These are phyloP conservation scores for Cyrtodaria siliqua DNA, from an alignment of 2,888 invertebrate genomes.

Conservation along the genomic window DNA sequence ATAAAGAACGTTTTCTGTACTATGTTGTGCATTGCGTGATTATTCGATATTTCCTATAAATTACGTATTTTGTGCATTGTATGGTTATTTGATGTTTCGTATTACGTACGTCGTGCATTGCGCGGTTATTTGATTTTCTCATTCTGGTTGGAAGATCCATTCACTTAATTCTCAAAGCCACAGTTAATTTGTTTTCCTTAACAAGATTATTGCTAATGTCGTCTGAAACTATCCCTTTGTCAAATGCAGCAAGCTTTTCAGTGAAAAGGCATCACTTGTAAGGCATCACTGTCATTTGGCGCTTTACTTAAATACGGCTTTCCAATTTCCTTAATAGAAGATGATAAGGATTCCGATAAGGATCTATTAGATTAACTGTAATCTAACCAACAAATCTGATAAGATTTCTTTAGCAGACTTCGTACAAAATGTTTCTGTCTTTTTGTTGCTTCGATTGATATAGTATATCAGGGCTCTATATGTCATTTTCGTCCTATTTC, in stretches of 20 bases:
- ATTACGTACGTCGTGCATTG: no score
- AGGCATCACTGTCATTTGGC: conserved; percentile 42
- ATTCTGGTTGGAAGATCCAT: no score
- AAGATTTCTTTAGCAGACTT: conserved; percentile 17
- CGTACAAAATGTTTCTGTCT: not conserved
- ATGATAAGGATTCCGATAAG: conserved; percentile 46
- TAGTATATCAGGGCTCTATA: no score
- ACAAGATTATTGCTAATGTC: conserved; percentile 8
- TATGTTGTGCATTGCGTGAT: no score
- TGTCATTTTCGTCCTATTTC: no score
- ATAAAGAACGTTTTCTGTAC: no score
- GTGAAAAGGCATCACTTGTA: conserved; percentile 34
- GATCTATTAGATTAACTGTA: conserved; percentile 44
- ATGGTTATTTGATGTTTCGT: no score
- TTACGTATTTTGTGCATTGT: no score
- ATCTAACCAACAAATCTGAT: conserved; percentile 36
- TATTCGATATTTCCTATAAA: no score
- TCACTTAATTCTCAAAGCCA: no score
- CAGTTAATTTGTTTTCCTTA: conserved; percentile 2
- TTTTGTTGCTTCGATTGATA: no score
- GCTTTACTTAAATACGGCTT: conserved; percentile 42
- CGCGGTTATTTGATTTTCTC: no score
- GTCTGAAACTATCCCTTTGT: conserved; percentile 20
- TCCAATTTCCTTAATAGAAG: conserved; percentile 40
- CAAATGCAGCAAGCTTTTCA: conserved; percentile 20